These are phyloP conservation scores for Cetonia aurata DNA, from an alignment of 2,888 invertebrate species.

Conservation along the genomic window DNA sequence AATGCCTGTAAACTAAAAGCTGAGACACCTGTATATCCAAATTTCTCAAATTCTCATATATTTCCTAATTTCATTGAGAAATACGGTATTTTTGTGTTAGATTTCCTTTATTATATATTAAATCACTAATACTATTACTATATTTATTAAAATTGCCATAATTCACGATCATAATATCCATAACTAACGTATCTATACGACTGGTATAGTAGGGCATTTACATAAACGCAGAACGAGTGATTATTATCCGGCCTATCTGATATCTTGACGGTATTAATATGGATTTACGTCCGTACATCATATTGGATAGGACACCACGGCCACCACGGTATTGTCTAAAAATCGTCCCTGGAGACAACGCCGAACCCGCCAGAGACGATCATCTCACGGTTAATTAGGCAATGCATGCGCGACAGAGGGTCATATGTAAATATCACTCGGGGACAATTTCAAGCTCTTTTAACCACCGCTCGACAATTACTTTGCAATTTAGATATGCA, in stretches of 20 bases:
- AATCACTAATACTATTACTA: too few relatives aligned
- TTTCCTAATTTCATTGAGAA: too few relatives aligned
- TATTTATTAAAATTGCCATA: background rate
- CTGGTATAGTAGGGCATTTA: background rate
- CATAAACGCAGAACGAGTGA: conserved; percentile 9
- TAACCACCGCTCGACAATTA: conserved; percentile 67
- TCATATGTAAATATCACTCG: conserved; percentile 61
- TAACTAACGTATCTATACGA: background rate
- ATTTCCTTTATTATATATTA: too few relatives aligned
- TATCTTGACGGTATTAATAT: conserved; percentile 34
- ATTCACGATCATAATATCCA: background rate
- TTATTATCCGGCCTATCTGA: conserved; percentile 21
- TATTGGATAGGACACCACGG: conserved; percentile 29
- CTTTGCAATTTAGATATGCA: conserved; percentile 67
- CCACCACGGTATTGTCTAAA: conserved; percentile 26
- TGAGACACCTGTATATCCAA: too few relatives aligned
- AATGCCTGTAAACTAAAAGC: too few relatives aligned
- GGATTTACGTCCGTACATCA: conserved; percentile 17
- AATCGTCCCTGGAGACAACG: conserved; percentile 49
- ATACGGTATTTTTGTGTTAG: too few relatives aligned
- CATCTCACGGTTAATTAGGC: conserved; percentile 66
- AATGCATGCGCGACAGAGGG: conserved; percentile 59
- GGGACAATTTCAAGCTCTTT: conserved; percentile 68
- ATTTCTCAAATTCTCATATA: too few relatives aligned
- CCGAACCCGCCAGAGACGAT: conserved; percentile 46